Evolutionary conservation across 2,113 vertebrate genomes (phyloP), one percentile per base, ranked within the genome.

Genomic region (Columba janthina): DNA sequence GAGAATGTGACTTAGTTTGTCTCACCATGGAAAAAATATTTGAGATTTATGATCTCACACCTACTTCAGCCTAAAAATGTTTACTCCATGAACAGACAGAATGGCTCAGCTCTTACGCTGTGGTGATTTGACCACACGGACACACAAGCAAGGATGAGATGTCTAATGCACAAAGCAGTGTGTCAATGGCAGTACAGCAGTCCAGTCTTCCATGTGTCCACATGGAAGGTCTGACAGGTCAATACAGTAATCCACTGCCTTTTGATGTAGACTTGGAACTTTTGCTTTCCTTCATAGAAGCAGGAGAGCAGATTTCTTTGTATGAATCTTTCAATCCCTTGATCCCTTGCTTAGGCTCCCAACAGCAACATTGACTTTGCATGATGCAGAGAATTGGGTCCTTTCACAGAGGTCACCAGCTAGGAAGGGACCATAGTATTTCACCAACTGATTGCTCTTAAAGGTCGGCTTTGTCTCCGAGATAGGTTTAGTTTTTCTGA

Each of bases 41-140:
- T 74, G 72, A 83, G 83, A 92, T 24, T 34, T 90, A 81, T 92
- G 94, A 93, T 81, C 90, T 94, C 95, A 92, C 90, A 94, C 96
- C 96, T 95, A 89, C 96, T 95, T 67, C 90, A 53, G 95, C 92
- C 96, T 95, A 90, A 70, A 92, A 90, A 74, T 92, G 76, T 80
- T 88, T 76, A 54, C 62, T 73, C 64, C 21, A 10, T 56, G 88
- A 77, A 38, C 51, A 90, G 75, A 40, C 72, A 80, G 92, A 64
- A 80, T 20, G 42, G 88, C 76, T 94, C 75, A 84, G 72, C 88
- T 93, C 50, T 85, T 90, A 80, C 88, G 88, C 85, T 74, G 34
- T 65, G 29, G 20, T 86, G 83, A 60, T 81, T 58, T 92, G 88
- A 80, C 79, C 64, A 18, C 72, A 17, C 34, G 67, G 88, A 40